Evolutionary conservation across 2,888 invertebrate genomes (phyloP).

Genomic region (Synanthedon formicaeformis): DNA sequence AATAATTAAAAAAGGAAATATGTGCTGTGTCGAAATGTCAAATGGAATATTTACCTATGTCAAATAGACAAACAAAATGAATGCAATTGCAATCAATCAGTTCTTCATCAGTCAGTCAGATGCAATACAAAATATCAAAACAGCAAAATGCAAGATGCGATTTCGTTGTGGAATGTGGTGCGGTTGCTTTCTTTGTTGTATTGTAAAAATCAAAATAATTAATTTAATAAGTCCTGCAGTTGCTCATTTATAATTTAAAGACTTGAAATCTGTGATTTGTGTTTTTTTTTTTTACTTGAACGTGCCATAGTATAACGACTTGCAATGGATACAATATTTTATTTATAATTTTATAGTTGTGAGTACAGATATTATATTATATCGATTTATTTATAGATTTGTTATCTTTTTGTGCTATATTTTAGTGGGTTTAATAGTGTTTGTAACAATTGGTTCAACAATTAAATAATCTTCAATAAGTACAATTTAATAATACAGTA

Average conservation of each 20-base stretch:
- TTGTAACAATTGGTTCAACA: neutral
- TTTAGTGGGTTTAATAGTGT: constrained; percentile 3
- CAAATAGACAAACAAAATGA: no score
- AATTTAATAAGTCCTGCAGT: neutral
- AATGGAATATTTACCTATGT: no score
- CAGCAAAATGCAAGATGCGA: no score
- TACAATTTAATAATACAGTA: no score
- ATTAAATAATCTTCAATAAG: no score
- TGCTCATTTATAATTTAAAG: constrained; percentile 3
- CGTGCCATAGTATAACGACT: neutral
- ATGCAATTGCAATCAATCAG: no score
- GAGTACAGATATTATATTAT: neutral
- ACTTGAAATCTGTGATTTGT: constrained; percentile 2
- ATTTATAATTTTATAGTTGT: constrained; percentile 1
- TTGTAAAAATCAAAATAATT: neutral
- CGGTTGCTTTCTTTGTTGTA: no score
- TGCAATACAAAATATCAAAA: no score
- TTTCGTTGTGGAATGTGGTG: no score
- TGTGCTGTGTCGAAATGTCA: no score
- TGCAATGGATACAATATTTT: neutral
- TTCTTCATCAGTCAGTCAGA: no score
- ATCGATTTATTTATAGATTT: neutral
- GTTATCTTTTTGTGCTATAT: neutral
- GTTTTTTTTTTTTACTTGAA: constrained; percentile 2
- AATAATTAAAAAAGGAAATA: no score